phyloP scores from a whole-genome alignment of 1,140 invertebrate genomes.

The Ptiloglossa arizonensis region DNA sequence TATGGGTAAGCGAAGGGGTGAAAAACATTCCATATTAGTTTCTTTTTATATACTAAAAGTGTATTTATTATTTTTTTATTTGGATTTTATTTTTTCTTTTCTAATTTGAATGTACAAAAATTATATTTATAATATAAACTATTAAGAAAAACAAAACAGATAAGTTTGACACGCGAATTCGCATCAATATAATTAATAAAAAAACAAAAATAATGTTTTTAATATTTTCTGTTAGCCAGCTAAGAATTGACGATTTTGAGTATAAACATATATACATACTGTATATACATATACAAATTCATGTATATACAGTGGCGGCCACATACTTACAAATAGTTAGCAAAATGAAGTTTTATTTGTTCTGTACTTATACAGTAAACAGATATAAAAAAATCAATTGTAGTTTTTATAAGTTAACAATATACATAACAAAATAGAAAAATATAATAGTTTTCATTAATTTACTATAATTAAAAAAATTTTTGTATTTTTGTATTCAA shows the following conservation, averaged over 20 bases:
- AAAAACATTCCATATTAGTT: constrained; percentile 22
- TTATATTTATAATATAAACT: neutral
- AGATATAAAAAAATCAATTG: too few relatives aligned
- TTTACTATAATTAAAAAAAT: too few relatives aligned
- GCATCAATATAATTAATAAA: neutral
- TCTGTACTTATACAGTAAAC: too few relatives aligned
- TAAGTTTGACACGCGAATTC: neutral
- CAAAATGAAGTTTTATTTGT: too few relatives aligned
- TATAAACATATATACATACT: neutral
- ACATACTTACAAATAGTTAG: too few relatives aligned
- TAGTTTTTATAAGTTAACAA: too few relatives aligned
- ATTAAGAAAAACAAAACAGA: neutral
- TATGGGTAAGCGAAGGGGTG: neutral
- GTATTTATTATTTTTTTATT: neutral
- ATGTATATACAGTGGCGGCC: too few relatives aligned
- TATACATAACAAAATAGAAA: too few relatives aligned
- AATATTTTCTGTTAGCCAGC: neutral
- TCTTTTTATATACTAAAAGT: constrained; percentile 4
- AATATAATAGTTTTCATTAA: too few relatives aligned
- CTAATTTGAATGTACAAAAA: neutral
- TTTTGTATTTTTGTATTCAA: too few relatives aligned
- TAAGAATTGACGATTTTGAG: neutral
- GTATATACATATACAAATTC: neutral
- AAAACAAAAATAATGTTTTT: neutral
- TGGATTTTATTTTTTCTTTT: neutral